Evolutionary conservation across 2,888 invertebrate genomes (phyloP).

Genomic region (Synergus umbraculus): DNA sequence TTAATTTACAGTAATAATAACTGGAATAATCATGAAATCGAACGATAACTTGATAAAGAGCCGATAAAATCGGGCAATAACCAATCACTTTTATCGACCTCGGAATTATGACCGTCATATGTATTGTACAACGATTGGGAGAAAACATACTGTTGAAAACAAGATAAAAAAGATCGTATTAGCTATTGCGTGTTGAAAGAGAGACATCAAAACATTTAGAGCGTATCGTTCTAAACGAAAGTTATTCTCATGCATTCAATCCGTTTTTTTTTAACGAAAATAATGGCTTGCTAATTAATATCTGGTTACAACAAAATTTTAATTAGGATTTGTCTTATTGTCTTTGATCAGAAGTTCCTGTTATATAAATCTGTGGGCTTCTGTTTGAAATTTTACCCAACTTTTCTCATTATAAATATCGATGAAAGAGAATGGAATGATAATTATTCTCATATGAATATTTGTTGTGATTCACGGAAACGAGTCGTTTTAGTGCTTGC

Average conservation of each 20-base stretch:
- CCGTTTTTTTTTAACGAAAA: neutral
- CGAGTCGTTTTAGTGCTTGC: neutral
- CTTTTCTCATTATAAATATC: neutral
- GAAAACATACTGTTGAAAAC: slow-evolving; percentile 3
- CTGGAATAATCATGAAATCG: slow-evolving; percentile 16
- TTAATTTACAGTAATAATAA: slow-evolving; percentile 39
- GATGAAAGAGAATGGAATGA: neutral
- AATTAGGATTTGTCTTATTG: neutral
- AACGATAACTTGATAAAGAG: slow-evolving; percentile 34
- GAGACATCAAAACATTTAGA: neutral
- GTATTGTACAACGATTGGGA: neutral
- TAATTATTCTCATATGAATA: no score
- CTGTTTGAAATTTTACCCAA: neutral
- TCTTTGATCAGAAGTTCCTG: neutral
- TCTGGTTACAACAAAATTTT: neutral
- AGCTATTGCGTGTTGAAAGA: neutral
- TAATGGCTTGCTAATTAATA: neutral
- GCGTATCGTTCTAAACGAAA: neutral
- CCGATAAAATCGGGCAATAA: slow-evolving; percentile 17
- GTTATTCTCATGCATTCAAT: neutral
- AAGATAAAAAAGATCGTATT: neutral
- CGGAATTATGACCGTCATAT: neutral
- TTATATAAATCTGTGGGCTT: neutral
- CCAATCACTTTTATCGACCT: slow-evolving; percentile 13
- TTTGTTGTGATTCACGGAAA: neutral